These are phyloP conservation scores for Sternarchorhynchus goeldii DNA, from an alignment of 2,797 vertebrate species.

Conservation along the genomic window DNA sequence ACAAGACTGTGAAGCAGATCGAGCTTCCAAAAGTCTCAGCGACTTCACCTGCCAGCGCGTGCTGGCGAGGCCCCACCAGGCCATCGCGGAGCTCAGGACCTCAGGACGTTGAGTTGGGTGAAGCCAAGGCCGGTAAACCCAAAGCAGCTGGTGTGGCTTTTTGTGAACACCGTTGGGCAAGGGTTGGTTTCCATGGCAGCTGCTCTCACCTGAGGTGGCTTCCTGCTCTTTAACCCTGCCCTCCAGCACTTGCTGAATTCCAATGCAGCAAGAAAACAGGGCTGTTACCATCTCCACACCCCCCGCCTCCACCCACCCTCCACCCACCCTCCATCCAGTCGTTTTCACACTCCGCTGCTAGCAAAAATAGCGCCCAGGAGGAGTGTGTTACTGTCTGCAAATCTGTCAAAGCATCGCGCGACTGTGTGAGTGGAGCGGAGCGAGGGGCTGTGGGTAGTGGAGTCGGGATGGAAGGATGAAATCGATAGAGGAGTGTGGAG, in stretches of 20 bases:
- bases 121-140: too few relatives aligned
- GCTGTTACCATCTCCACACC: not conserved
- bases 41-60: too few relatives aligned
- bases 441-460: conserved; percentile 17
- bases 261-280: not conserved
- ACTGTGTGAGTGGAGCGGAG: not conserved
- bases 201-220: too few relatives aligned
- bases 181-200: too few relatives aligned
- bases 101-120: too few relatives aligned
- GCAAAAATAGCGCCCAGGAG: not conserved
- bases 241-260: not conserved
- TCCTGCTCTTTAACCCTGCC: not conserved
- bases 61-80: too few relatives aligned
- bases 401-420: not conserved
- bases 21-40: too few relatives aligned
- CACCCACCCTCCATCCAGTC: too few relatives aligned
- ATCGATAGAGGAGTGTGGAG: conserved; percentile 1
- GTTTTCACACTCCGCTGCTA: conserved; percentile 4
- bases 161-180: too few relatives aligned
- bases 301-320: not conserved
- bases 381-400: not conserved
- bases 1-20: too few relatives aligned
- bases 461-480: not conserved
- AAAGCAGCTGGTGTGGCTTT: too few relatives aligned
- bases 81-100: too few relatives aligned